Base-by-base conservation (phyloP, 2,888 invertebrate species). In the Hirtodrosophila duncani region DNA sequence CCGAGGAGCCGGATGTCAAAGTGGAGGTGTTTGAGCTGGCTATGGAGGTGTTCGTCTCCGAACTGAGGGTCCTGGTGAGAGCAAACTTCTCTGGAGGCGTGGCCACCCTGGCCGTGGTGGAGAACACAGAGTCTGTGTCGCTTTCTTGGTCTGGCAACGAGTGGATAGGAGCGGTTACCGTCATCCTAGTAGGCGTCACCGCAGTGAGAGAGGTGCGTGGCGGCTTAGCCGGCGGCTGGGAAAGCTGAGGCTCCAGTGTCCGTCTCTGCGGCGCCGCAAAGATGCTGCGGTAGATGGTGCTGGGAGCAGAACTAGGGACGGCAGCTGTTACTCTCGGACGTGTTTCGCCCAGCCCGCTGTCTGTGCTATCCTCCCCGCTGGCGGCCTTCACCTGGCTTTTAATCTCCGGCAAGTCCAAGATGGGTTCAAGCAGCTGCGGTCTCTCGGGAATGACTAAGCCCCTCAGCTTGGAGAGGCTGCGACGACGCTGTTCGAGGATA, bases 361-460 rank as follows among this genome's bases (percentile, higher is more conserved):
- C 83, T 2, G 85, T 81, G 4, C 82, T 78, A 21, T 84, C 84
- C 21, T 83, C 83, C 0, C 84, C 82, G 11, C 82, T 82, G 11
- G 84, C 74, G 7, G 81, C 79, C 56, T 89, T 84, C 48, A 90
- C 88, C 58, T 89, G 90, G 72, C 93, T 93, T 86, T 92, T 93
- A 42, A 96, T 95, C 88, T 93, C 94, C 1, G 95, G 94, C 77
- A 96, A 88, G 86, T 94, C 94, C 34, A 92, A 88, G 23, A 91
- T 90, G 11, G 91, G 90, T 44, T 89, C 88, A 87, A 86, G 65
- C 63, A 90, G 88, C 14, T 89, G 86, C 8, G 90, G 88, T 55
- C 90, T 89, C 75, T 96, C 95, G 3, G 96, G 96, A 82, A 96
- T 96, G 20, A 95, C 93, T 70, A 96, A 88, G n/a, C 95, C 96